Percentiles rank a stretch among this genome's conserved stretches.
Conservation (phyloP, 1,140 invertebrate genomes). For the Brachystomella parvula region DNA sequence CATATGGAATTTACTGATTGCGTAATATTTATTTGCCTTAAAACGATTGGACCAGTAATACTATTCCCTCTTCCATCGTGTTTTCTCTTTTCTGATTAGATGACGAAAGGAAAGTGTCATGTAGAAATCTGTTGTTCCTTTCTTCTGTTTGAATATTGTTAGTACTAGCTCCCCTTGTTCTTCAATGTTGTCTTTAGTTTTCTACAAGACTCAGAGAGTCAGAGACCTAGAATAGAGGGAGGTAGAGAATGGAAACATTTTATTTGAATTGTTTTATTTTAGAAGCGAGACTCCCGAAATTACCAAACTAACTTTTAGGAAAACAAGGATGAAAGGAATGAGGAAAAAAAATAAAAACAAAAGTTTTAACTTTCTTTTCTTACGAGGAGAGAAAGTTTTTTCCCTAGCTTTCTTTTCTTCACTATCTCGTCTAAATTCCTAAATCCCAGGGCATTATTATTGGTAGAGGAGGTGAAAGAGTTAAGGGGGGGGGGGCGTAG, state of each 20-base stretch:
- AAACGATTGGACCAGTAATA: no score
- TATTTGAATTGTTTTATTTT: slow-evolving; percentile 10
- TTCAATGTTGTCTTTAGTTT: background rate
- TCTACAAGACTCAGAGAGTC: no score
- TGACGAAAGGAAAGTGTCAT: background rate
- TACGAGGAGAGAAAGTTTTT: no score
- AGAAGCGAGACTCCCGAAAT: background rate
- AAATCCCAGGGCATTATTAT: no score
- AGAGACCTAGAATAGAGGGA: background rate
- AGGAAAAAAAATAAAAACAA: background rate
- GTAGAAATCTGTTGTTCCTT: background rate
- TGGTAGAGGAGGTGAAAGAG: no score
- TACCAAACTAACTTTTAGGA: background rate
- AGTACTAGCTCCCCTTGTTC: background rate
- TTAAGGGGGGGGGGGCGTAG: no score
- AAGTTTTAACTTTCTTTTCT: background rate
- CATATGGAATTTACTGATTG: no score
- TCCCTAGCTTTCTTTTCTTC: no score
- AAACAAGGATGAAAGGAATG: background rate
- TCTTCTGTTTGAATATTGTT: background rate
- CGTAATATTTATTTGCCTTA: no score
- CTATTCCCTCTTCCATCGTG: no score
- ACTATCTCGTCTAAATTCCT: no score
- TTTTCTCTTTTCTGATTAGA: background rate
- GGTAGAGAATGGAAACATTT: slow-evolving; percentile 6